phyloP scores from a whole-genome alignment of 2,888 invertebrate genomes.

The Trachelus iudaicus region DNA sequence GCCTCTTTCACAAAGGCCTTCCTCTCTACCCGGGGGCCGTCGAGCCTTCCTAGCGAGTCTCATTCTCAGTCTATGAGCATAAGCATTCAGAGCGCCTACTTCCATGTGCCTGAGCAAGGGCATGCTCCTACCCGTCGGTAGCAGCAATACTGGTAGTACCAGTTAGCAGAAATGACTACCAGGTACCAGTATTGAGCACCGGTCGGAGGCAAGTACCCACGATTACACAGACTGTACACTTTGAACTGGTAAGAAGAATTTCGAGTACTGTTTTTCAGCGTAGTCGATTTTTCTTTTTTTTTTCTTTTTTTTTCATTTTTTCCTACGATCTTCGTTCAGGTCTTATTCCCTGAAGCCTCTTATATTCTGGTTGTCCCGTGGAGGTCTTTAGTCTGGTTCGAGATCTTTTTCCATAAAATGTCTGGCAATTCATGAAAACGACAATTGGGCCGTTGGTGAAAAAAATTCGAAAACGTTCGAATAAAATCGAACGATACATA shows the following conservation, averaged over 20 bases:
- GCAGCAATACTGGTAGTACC: neutral
- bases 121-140: neutral
- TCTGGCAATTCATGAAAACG: neutral
- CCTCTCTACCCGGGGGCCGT: neutral
- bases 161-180: neutral
- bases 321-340: too few relatives aligned
- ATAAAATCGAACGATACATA: neutral
- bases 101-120: neutral
- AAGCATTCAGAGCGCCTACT: conserved; percentile 32
- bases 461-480: neutral
- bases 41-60: conserved; percentile 18
- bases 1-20: conserved; percentile 28
- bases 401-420: neutral
- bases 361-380: neutral
- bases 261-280: neutral
- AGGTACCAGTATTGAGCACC: neutral
- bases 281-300: neutral
- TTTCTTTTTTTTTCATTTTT: too few relatives aligned
- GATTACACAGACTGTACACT: neutral
- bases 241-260: neutral
- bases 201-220: neutral
- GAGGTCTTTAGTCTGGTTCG: neutral
- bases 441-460: neutral
- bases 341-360: neutral
- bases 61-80: conserved; percentile 23